Evolutionary conservation across 2,113 vertebrate species (phyloP).

Genomic region (Heloderma charlesbogerti): DNA sequence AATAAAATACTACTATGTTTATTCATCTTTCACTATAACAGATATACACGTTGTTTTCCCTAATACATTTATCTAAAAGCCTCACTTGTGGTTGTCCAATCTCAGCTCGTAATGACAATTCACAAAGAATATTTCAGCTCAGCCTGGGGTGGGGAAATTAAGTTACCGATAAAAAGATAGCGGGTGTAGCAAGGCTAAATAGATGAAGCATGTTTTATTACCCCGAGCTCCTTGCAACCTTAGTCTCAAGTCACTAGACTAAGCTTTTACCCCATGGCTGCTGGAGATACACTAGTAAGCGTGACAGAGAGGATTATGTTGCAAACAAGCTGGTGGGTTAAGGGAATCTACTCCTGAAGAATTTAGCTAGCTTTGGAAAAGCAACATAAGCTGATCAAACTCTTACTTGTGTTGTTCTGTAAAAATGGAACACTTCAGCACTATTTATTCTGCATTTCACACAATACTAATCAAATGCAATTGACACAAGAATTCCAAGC

Average conservation of each 20-base stretch:
- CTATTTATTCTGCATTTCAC: constrained; percentile 4
- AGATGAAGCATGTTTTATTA: background rate
- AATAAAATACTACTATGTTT: background rate
- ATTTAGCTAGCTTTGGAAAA: background rate
- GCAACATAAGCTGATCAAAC: constrained; percentile 14
- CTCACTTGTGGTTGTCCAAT: background rate
- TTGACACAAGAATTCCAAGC: background rate
- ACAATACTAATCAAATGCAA: background rate
- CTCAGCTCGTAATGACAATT: background rate
- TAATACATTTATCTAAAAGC: background rate
- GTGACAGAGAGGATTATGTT: constrained; percentile 15
- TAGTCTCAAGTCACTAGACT: background rate
- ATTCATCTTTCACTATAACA: background rate
- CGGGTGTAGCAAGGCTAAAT: background rate
- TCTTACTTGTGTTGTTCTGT: background rate
- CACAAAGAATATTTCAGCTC: background rate
- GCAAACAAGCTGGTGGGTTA: constrained; percentile 23
- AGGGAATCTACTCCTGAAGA: constrained; percentile 8
- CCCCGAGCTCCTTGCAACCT: background rate
- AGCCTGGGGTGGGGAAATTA: background rate
- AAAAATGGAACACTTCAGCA: constrained; percentile 2
- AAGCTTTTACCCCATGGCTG: background rate
- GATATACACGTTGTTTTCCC: background rate
- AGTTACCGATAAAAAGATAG: background rate
- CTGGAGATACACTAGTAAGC: background rate